Base-by-base conservation (phyloP, 2,888 invertebrate species). In the Piscicola geometra region DNA sequence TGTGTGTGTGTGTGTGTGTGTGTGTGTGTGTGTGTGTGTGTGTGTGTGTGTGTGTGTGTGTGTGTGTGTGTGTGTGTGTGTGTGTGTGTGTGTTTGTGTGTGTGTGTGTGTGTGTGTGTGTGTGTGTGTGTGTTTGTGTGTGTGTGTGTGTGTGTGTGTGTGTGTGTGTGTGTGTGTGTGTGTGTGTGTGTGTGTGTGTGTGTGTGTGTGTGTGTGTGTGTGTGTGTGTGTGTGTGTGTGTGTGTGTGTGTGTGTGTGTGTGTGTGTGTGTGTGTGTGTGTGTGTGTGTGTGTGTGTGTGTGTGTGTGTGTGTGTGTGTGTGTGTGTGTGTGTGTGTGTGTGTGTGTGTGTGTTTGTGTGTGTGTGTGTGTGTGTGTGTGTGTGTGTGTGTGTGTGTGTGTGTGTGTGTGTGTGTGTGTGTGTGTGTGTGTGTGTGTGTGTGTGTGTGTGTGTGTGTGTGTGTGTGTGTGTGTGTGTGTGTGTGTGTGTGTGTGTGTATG, bases 101-200 rank as follows among this genome's bases (percentile, higher is more conserved):
- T n/a, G n/a, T n/a, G n/a, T n/a, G n/a, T n/a, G n/a, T n/a, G n/a
- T n/a, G n/a, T n/a, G n/a, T n/a, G n/a, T n/a, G n/a, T n/a, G n/a
- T 41, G 41, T 41, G 41, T 41, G 41, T 41, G 41, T 41, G 41
- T 41, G 41, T 41, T 41, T 41, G 41, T 41, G 41, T 41, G 41
- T 41, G 41, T 41, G 41, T 41, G 41, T 41, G 41, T 41, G 41
- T 25, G 69, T 25, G 69, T 67, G 67, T 28, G 64, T 67, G 67
- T 30, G 64, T 67, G 67, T 21, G 67, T 67, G 66, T 33, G 66
- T 30, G 74, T 33, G 52, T 28, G 72, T 30, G 30, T n/a, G 52
- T n/a, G 56, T 56, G 72, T 72, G 72, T 56, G 72, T 50, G 52
- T 32, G 72, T 50, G 72, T 32, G 72, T 52, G 72, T 32, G 72